Conservation (phyloP, 2,113 vertebrate species). For the Pao palembangensis region DNA sequence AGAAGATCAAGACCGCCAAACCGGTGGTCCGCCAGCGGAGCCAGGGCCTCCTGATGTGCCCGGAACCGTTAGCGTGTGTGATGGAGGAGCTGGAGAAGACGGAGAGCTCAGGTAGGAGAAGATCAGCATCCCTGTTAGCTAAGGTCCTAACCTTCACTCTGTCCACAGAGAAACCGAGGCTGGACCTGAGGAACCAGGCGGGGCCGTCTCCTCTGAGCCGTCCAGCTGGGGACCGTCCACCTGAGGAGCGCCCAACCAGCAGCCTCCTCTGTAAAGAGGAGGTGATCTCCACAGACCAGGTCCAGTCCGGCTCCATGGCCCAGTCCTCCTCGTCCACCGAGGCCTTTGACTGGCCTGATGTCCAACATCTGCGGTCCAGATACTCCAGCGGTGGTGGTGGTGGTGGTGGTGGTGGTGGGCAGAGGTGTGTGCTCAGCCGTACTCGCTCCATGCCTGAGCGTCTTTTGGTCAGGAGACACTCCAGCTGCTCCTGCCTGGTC, state of each 20-base stretch:
- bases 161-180: constrained; percentile 67
- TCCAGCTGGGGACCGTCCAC: no score
- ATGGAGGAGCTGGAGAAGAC: constrained; percentile 61
- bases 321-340: constrained; percentile 49
- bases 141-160: neutral
- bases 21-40: constrained; percentile 18
- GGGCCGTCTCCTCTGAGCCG: no score
- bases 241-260: no score
- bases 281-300: neutral
- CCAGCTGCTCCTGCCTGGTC: constrained; percentile 48
- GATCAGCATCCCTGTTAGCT: neutral
- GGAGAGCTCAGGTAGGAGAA: constrained; percentile 26
- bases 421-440: constrained; percentile 8
- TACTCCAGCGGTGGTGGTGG: constrained; percentile 52
- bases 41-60: constrained; percentile 15
- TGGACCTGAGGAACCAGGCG: constrained; percentile 20
- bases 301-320: neutral
- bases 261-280: no score
- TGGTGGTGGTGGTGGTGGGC: constrained; percentile 1
- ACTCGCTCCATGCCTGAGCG: constrained; percentile 68
- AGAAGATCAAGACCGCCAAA: constrained; percentile 77
- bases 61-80: constrained; percentile 40
- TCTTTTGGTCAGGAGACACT: constrained; percentile 47
- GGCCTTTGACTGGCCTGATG: constrained; percentile 85
- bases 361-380: constrained; percentile 80